Evolutionary conservation across 2,888 invertebrate species (phyloP).

Genomic region (Apamea crenata): DNA sequence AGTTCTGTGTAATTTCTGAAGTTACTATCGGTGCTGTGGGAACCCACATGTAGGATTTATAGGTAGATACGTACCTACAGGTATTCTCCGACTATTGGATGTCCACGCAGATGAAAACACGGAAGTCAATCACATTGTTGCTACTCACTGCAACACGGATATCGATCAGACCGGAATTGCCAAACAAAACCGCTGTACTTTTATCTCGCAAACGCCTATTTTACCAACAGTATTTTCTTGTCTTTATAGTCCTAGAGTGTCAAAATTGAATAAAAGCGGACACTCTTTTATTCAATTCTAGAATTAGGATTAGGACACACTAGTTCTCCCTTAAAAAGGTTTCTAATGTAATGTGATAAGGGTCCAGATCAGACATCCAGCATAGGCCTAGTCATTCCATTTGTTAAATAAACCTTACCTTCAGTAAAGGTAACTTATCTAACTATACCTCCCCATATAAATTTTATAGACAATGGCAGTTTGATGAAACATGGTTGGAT

Average conservation of each 20-base stretch:
- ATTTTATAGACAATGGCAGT: conserved; percentile 49
- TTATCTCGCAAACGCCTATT: not conserved
- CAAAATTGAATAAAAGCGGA: conserved; percentile 13
- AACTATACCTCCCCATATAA: conserved; percentile 28
- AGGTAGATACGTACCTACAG: not conserved
- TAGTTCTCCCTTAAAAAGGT: conserved; percentile 1
- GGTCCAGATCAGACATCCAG: not conserved
- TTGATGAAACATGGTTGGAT: conserved; percentile 44
- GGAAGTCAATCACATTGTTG: conserved; percentile 9
- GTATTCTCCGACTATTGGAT: not conserved
- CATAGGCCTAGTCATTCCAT: conserved; percentile 23
- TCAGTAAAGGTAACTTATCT: conserved; percentile 27
- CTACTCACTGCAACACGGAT: not conserved
- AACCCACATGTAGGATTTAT: not conserved
- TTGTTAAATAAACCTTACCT: conserved; percentile 28
- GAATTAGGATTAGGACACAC: too few relatives aligned
- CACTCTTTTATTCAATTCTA: too few relatives aligned
- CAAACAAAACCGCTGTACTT: conserved; percentile 2
- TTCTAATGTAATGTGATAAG: not conserved
- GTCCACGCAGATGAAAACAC: conserved; percentile 7
- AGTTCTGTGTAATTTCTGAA: not conserved
- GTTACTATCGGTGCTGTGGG: not conserved
- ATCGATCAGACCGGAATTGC: not conserved
- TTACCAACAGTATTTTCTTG: not conserved
- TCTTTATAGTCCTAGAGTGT: too few relatives aligned